Evolutionary conservation across 2,888 invertebrate genomes (phyloP), one percentile per base, ranked within the genome.

Genomic region (Amphipoea oculea): DNA sequence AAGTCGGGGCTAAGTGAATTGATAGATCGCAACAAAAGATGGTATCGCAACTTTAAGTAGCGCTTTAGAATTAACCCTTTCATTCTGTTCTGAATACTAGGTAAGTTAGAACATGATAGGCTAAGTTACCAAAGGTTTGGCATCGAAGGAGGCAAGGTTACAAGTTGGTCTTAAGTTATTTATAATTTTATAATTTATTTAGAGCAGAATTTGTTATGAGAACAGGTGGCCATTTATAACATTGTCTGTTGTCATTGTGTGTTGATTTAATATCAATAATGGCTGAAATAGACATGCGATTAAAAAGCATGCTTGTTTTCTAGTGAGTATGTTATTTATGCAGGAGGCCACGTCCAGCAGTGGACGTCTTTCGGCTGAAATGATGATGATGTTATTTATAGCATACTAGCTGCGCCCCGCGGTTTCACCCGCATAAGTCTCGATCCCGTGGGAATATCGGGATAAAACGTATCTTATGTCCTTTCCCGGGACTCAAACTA

Each of bases 1-100:
- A 87, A 85, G 87, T 87, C 57, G 54, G 51, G 62, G 23, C 51
- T 80, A 74, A 87, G 72, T 77, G 66, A 84, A 84, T 80, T 67
- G 72, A 78, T 73, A 62, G 76, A n/a, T n/a, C n/a, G n/a, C n/a
- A n/a, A n/a, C n/a, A n/a, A n/a, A n/a, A n/a, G n/a, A 40, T 23
- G 54, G 72, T 84, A 84, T 78, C 51, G 20, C 1, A 75, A 87
- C 60, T 87, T 77, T 69, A 68, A 73, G 73, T 75, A 76, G 67
- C 62, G 54, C 62, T 76, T 78, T 67, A 73, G 75, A 73, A 67
- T 70, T 76, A 67, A 75, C 54, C 29, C 57, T n/a, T 77, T 73
- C 65, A 74, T 51, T 65, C 57, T 73, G 36, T 74, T 79, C 14
- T 71, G n/a, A 45, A 66, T n/a, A 65, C 51, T 74, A 48, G 45